Conservation (phyloP, 2,888 invertebrate species). For the Drosophila anomalata region DNA sequence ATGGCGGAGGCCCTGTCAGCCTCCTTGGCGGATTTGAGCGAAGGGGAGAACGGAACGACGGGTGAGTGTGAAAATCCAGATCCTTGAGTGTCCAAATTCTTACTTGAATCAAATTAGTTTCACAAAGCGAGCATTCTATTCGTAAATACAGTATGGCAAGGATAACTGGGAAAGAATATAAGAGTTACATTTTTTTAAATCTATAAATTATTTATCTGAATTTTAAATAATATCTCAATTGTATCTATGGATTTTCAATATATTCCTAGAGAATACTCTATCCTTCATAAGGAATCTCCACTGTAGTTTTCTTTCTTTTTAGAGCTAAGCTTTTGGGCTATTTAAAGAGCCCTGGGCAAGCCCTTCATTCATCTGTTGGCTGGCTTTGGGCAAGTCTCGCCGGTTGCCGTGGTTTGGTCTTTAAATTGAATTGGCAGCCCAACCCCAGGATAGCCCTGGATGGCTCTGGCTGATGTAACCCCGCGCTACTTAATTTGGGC, state of each 20-base stretch:
- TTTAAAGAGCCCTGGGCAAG: conserved; percentile 3
- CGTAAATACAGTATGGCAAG: background rate
- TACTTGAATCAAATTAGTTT: conserved; percentile 61
- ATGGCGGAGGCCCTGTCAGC: conserved; percentile 56
- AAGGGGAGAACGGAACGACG: conserved; percentile 78
- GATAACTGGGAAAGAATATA: too few species aligned
- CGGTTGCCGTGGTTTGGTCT: conserved; percentile 43
- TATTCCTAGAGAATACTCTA: background rate
- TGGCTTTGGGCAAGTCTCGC: conserved; percentile 15
- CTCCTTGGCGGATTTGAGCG: conserved; percentile 64
- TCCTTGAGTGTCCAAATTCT: conserved; percentile 29
- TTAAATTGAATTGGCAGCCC: conserved; percentile 53
- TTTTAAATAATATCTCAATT: background rate
- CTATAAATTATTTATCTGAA: too few species aligned
- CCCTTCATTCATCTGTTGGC: conserved; percentile 19
- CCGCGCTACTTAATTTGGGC: conserved; percentile 65
- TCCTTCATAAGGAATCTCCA: background rate
- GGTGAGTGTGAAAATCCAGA: conserved; percentile 71
- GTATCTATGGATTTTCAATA: background rate
- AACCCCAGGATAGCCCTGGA: conserved; percentile 27
- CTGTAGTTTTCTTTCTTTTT: background rate
- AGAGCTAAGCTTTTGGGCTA: conserved; percentile 5
- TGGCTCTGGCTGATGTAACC: conserved; percentile 64
- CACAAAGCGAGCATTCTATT: conserved; percentile 29
- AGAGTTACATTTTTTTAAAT: too few species aligned